A percentile compares a stretch with the other conserved stretches of the same genome.
Evolutionary conservation across 1,140 invertebrate genomes (phyloP).

Genomic region (Coptotermes formosanus): DNA sequence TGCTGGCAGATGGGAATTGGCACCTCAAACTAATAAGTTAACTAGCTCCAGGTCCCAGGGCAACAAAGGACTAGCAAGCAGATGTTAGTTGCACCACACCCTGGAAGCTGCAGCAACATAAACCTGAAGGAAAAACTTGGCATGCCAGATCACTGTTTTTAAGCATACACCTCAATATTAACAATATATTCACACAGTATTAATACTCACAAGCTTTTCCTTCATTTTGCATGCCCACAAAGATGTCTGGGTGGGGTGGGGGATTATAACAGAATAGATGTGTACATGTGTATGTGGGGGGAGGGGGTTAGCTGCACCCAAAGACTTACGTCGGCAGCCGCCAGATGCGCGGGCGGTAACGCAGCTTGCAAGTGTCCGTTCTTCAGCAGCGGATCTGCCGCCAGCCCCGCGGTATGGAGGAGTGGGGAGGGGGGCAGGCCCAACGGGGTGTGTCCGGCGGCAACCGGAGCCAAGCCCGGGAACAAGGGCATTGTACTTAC

Average conservation of each 20-base stretch:
- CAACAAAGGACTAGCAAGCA: conserved; percentile 4
- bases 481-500: conserved; percentile 69
- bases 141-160: not conserved
- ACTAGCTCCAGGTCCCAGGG: conserved; percentile 11
- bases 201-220: not conserved
- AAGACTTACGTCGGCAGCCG: conserved; percentile 53
- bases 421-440: conserved; percentile 53
- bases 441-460: conserved; percentile 51
- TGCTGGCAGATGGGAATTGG: not conserved
- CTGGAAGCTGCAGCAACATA: conserved; percentile 13
- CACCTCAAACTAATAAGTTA: conserved; percentile 1
- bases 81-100: conserved; percentile 14
- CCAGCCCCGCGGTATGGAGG: conserved; percentile 63
- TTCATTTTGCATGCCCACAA: not conserved
- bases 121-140: not conserved
- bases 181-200: not conserved
- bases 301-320: conserved; percentile 28
- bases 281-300: not conserved
- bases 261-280: not conserved
- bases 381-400: conserved; percentile 70
- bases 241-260: not conserved
- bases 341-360: conserved; percentile 71
- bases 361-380: conserved; percentile 75
- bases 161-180: no score
- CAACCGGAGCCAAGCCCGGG: conserved; percentile 42